Base-by-base conservation (phyloP, 1,140 invertebrate species). In the Drosophila kikkawai region DNA sequence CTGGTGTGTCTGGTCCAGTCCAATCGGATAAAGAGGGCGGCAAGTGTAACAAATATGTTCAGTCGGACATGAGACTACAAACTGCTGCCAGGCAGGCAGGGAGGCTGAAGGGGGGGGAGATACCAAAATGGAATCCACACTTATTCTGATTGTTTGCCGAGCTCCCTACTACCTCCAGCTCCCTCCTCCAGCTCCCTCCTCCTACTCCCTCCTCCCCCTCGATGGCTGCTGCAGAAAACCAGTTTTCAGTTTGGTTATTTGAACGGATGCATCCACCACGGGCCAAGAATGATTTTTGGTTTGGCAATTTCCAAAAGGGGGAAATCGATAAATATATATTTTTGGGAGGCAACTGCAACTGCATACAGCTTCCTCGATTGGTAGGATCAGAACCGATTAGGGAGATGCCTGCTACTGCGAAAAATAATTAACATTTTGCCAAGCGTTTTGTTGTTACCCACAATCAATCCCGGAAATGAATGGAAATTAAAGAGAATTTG, bases 11-110 rank as follows among this genome's bases (percentile, higher is more conserved):
- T 41, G 29, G 37, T 29, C 39, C 37, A 26, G 58, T 37, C 19
- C 53, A 74, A 60, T 59, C 34, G 69, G 69, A 75, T 74, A 64
- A 67, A 64, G 56, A 69, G 59, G 45, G 57, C 63, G 71, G 36
- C 79, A 79, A 87, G 79, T 86, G 75, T 87, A 87, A 69, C 83
- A 82, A 87, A 87, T 82, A 86, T 85, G 79, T 79, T 75, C 76
- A 57, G 63, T 68, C 67, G 67, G 61, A 70, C 67, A 70, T 70
- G 64, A 51, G 65, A 56, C 51, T 75, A 63, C 45, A 75, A 56
- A 80, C 77, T 51, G 67, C 77, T 57, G 67, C n/a, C 45, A 57
- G 53, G 19, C 19, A n/a, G 9, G 22, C 22, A 22, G 13, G 6
- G 45, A 7, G 6, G 13, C 8, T 11, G 36, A 12, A 3, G 41